These are phyloP conservation scores for Eutrigla gurnardus DNA, from an alignment of 2,797 vertebrate genomes.

Conservation along the genomic window DNA sequence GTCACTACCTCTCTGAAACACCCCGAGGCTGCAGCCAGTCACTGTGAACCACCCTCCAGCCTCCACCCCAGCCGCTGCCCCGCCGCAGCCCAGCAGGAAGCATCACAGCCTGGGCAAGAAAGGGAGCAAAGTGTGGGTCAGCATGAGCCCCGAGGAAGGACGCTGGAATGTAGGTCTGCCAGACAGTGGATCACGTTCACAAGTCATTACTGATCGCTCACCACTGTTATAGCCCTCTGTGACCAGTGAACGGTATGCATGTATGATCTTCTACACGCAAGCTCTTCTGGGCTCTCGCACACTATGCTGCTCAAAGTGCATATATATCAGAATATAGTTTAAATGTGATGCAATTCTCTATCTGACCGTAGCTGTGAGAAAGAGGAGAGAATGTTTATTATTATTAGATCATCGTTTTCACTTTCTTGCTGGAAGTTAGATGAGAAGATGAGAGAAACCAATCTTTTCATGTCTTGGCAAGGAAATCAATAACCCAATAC, in stretches of 20 bases:
- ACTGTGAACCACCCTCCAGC: conserved; percentile 14
- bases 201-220: conserved; percentile 36
- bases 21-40: conserved; percentile 49
- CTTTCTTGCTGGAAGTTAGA: too few relatives aligned
- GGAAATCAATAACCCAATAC: too few relatives aligned
- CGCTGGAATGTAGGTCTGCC: conserved; percentile 59
- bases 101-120: conserved; percentile 37
- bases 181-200: conserved; percentile 27
- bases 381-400: too few relatives aligned
- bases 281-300: conserved; percentile 2
- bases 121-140: conserved; percentile 69
- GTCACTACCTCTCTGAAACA: conserved; percentile 45
- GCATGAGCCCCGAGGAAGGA: conserved; percentile 51
- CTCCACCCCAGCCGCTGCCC: background rate
- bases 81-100: conserved; percentile 47
- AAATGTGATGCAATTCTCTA: too few relatives aligned
- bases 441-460: too few relatives aligned
- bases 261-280: conserved; percentile 8
- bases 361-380: too few relatives aligned
- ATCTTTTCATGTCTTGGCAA: background rate
- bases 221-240: background rate
- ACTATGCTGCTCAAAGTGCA: background rate
- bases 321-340: too few relatives aligned
- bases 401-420: too few relatives aligned
- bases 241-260: conserved; percentile 8